Conservation (phyloP, 1,140 invertebrate genomes). For the Pygmarrhopalites habei region DNA sequence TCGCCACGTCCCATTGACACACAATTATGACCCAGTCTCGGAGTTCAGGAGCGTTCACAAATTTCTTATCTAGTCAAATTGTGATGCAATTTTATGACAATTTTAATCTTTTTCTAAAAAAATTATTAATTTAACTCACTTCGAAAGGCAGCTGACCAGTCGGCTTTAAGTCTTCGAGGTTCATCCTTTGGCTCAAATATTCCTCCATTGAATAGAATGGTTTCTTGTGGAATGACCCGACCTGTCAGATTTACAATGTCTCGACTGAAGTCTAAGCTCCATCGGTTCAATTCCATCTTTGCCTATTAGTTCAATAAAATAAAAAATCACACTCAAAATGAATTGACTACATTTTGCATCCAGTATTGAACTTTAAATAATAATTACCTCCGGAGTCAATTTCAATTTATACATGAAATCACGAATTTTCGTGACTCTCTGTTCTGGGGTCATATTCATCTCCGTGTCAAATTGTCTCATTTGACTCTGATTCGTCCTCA, state of each 20-base stretch:
- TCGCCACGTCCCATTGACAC: conserved; percentile 16
- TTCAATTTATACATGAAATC: conserved; percentile 36
- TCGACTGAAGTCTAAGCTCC: conserved; percentile 66
- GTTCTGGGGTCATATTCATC: conserved; percentile 45
- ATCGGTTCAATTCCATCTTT: conserved; percentile 58
- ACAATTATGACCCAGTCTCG: conserved; percentile 34
- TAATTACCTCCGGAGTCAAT: conserved; percentile 2
- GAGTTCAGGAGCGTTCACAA: conserved; percentile 2
- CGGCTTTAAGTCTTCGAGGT: conserved; percentile 3
- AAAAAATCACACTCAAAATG: background rate
- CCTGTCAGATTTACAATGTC: conserved; percentile 56
- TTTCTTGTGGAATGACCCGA: conserved; percentile 58
- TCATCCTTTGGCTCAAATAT: background rate
- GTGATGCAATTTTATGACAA: too few species aligned
- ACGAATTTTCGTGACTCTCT: conserved; percentile 36
- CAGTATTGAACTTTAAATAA: background rate
- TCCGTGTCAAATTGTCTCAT: conserved; percentile 41
- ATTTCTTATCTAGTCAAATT: too few species aligned
- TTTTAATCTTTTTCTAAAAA: too few species aligned
- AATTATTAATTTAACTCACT: background rate
- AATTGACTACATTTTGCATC: background rate
- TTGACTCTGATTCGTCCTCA: conserved; percentile 39
- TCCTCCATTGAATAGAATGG: conserved; percentile 57
- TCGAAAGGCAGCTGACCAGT: conserved; percentile 15
- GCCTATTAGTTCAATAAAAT: background rate